These are phyloP conservation scores for Anthrax anthrax DNA, from an alignment of 2,888 invertebrate species.

Conservation along the genomic window DNA sequence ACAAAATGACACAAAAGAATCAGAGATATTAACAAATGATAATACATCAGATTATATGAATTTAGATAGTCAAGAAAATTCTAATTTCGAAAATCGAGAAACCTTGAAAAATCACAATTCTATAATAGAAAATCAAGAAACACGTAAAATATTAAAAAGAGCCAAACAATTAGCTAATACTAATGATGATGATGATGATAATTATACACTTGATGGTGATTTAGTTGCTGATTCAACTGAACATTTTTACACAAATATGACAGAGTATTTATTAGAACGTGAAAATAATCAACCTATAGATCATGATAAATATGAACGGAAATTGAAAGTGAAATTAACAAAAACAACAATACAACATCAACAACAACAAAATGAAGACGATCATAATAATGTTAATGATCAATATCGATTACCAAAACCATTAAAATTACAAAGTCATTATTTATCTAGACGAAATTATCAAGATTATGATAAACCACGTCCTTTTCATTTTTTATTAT, in stretches of 20 bases:
- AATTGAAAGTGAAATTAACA: conserved; percentile 4
- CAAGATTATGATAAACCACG: conserved; percentile 18
- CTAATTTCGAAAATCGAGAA: neutral
- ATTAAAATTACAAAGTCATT: conserved; percentile 10
- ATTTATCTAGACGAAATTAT: conserved; percentile 8
- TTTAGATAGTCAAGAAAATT: neutral
- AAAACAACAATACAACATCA: neutral
- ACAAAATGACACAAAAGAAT: neutral
- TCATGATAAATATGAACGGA: neutral
- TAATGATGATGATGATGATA: neutral
- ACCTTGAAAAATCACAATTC: neutral
- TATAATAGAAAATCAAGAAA: neutral
- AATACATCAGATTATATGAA: neutral
- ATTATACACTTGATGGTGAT: neutral
- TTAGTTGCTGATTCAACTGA: neutral
- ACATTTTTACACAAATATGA: neutral
- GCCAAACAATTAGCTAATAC: neutral
- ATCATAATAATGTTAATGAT: neutral
- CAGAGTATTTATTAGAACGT: conserved; percentile 9
- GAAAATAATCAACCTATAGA: conserved; percentile 2
- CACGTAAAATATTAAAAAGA: neutral
- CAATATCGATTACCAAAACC: conserved; percentile 16
- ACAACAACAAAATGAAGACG: neutral
- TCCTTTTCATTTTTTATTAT: conserved; percentile 30
- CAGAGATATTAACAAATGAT: too few relatives aligned